Conservation (phyloP, 2,113 vertebrate genomes). For the Cynocephalus volans region DNA sequence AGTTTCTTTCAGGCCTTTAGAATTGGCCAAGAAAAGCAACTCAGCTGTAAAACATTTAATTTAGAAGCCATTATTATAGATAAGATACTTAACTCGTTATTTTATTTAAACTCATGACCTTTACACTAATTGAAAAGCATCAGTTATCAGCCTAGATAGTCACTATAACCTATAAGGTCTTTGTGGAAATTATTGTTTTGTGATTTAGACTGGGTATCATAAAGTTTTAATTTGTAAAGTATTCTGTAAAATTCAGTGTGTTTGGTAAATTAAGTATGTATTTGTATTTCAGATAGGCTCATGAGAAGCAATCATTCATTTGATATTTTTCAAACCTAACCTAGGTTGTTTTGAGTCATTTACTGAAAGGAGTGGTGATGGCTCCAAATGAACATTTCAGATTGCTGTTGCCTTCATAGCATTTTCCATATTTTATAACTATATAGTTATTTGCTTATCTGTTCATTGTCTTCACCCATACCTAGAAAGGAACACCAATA, state of each 20-base stretch:
- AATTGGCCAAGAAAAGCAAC: conserved; percentile 70
- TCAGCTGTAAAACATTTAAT: conserved; percentile 72
- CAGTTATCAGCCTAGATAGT: conserved; percentile 53
- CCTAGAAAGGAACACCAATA: neutral
- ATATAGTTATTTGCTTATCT: conserved; percentile 3
- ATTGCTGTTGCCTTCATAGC: neutral
- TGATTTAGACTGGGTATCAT: neutral
- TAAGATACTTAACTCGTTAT: conserved; percentile 71
- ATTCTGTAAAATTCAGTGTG: conserved; percentile 35
- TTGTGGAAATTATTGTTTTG: conserved; percentile 61
- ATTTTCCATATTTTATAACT: conserved; percentile 7
- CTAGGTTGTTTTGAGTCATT: neutral
- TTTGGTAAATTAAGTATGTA: conserved; percentile 46
- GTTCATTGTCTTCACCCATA: neutral
- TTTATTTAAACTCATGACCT: conserved; percentile 81
- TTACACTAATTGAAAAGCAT: conserved; percentile 81
- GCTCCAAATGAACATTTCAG: fast-evolving
- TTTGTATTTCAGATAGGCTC: neutral
- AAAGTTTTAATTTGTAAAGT: conserved; percentile 49
- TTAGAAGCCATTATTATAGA: conserved; percentile 69
- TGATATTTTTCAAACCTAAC: neutral
- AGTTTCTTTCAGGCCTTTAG: conserved; percentile 33
- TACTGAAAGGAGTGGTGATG: neutral
- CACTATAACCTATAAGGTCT: conserved; percentile 37
- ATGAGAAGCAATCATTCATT: neutral